Evolutionary conservation across 1,140 invertebrate genomes (phyloP).

Genomic region (Cecropterus lyciades): DNA sequence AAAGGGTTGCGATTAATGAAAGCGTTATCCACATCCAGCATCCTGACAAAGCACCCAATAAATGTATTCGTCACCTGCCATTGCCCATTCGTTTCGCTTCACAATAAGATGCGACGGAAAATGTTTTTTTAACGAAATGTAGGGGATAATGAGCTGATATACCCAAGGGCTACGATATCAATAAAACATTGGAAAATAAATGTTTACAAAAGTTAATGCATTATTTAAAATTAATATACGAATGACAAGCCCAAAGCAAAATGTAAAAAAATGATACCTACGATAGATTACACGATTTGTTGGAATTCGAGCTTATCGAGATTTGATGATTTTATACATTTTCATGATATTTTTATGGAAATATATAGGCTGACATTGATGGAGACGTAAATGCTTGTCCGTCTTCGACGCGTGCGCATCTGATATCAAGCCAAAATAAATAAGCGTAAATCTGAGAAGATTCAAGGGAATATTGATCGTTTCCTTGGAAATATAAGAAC

Average conservation of each 20-base stretch:
- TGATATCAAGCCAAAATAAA: conserved; percentile 71
- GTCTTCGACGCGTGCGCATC: conserved; percentile 71
- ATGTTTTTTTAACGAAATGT: conserved; percentile 5
- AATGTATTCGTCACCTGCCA: neutral
- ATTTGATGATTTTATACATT: conserved; percentile 35
- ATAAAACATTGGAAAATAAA: neutral
- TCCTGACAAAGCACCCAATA: conserved; percentile 14
- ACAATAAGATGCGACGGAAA: conserved; percentile 3
- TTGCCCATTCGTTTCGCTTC: neutral
- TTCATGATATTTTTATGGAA: conserved; percentile 47
- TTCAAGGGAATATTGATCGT: conserved; percentile 23
- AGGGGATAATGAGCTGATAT: conserved; percentile 2
- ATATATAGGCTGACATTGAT: conserved; percentile 58
- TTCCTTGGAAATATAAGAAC: conserved; percentile 7
- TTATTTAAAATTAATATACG: neutral
- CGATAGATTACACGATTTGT: conserved; percentile 18
- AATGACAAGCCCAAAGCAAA: neutral
- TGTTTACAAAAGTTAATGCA: conserved; percentile 1
- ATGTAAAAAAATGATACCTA: neutral
- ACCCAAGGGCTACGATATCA: neutral
- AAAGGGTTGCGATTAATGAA: conserved; percentile 39
- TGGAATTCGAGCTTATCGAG: conserved; percentile 1
- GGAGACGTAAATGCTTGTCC: conserved; percentile 62
- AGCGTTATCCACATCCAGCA: conserved; percentile 19
- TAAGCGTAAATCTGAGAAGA: conserved; percentile 56